Evolutionary conservation across 2,797 vertebrate genomes (phyloP).

Genomic region (Lepidocolaptes lacrymiger): DNA sequence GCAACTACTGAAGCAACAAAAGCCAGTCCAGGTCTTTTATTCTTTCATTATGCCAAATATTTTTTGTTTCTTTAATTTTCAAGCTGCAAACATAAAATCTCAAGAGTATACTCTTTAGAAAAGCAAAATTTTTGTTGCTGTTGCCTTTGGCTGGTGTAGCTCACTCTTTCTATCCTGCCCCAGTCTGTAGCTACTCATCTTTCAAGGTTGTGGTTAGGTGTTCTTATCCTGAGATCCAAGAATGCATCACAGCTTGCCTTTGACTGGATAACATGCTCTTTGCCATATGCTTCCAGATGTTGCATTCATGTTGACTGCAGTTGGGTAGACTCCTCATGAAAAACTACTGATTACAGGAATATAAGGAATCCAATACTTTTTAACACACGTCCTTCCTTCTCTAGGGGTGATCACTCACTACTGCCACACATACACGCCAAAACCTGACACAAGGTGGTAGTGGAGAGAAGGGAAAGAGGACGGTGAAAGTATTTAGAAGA

Average conservation of each 20-base stretch:
- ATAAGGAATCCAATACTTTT: background rate
- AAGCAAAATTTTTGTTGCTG: background rate
- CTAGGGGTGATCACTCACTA: background rate
- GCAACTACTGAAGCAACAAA: background rate
- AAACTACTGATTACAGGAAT: background rate
- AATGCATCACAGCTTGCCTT: background rate
- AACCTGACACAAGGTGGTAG: conserved; percentile 52
- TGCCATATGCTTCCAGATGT: background rate
- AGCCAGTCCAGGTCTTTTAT: background rate
- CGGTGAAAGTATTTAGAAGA: background rate
- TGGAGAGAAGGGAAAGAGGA: conserved; percentile 4
- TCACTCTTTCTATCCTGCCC: background rate
- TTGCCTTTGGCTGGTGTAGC: background rate
- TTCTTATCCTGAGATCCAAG: background rate
- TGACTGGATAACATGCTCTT: background rate
- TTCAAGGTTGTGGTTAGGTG: background rate
- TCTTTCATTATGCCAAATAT: background rate
- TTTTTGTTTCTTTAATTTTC: background rate
- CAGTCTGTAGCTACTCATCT: background rate
- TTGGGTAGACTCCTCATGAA: background rate
- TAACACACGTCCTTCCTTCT: background rate
- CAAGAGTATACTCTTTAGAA: background rate
- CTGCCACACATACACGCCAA: background rate
- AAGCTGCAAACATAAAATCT: background rate
- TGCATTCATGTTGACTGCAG: background rate